Conservation (phyloP, 2,797 vertebrate genomes). For the Lithobates sylvaticus region DNA sequence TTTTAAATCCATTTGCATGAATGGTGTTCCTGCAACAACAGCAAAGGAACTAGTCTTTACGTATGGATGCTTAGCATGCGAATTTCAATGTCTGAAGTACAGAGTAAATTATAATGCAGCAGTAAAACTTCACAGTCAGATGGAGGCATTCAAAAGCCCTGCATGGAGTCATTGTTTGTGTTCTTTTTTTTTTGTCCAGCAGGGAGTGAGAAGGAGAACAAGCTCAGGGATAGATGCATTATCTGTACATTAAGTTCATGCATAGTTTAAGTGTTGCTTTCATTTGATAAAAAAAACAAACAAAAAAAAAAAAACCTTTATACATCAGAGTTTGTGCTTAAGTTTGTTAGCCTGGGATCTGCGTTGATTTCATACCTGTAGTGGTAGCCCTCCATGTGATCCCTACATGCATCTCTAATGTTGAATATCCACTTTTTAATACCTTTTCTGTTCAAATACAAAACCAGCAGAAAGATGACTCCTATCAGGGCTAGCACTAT, state of each 20-base stretch:
- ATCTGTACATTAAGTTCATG: slow-evolving; percentile 80
- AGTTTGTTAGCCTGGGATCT: slow-evolving; percentile 91
- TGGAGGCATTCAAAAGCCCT: slow-evolving; percentile 62
- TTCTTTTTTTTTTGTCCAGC: slow-evolving; percentile 57
- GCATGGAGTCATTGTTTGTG: slow-evolving; percentile 63
- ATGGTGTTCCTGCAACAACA: slow-evolving; percentile 2
- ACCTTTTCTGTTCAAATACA: slow-evolving; percentile 97
- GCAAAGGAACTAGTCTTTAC: slow-evolving; percentile 61
- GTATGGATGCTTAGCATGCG: slow-evolving; percentile 70
- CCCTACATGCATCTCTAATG: slow-evolving; percentile 95
- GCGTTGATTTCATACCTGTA: slow-evolving; percentile 97
- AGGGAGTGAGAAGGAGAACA: slow-evolving; percentile 60
- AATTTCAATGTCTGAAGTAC: slow-evolving; percentile 70
- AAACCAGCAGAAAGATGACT: slow-evolving; percentile 95
- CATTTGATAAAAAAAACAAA: slow-evolving; percentile 44
- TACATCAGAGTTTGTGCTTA: slow-evolving; percentile 94
- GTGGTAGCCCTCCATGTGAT: slow-evolving; percentile 99
- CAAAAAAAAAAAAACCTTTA: slow-evolving; percentile 71
- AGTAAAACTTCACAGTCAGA: slow-evolving; percentile 68
- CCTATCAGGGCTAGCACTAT: slow-evolving; percentile 96
- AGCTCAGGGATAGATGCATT: slow-evolving; percentile 72
- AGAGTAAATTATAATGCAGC: slow-evolving; percentile 67
- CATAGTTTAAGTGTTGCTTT: slow-evolving; percentile 75
- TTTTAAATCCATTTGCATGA: slow-evolving; percentile 58
- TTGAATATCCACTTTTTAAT: slow-evolving; percentile 99